Base-by-base conservation (phyloP, 2,888 invertebrate species). In the Caenorhabditis zanzibari region DNA sequence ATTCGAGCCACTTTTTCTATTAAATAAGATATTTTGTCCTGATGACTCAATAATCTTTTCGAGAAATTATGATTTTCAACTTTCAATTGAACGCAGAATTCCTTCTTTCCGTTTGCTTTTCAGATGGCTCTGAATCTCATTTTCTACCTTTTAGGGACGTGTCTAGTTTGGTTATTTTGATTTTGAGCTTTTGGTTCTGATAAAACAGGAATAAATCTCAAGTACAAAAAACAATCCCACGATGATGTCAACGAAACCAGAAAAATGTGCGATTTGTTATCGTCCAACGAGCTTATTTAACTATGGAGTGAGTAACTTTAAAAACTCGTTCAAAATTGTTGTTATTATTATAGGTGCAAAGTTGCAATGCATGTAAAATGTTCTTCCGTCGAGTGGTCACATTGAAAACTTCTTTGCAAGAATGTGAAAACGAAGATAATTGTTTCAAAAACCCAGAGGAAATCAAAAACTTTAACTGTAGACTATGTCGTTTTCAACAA, bases 291-390 rank as follows among this genome's bases (percentile, higher is more conserved):
- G 6, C 3, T 26, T 26, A 10, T 54, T 54, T 26, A 54, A 54
- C 14, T 54, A 54, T 54, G 54, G 54, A 14, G 54, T 54, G 24
- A 54, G 26, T 54, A 4, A 0, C 10, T 49, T 22, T 22, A 19
- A 49, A 54, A 26, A 14, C 26, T 0, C n/a, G n/a, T n/a, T n/a
- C 14, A 14, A 24, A 26, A 19, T 0, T 19, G 4, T 47, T 47
- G 19, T 26, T 54, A n/a, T n/a, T n/a, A n/a, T n/a, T n/a, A n/a
- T n/a, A 54, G 54, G 54, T 26, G 0, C 26, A 24, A 14, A 22
- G 54, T 26, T 54, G 54, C 54, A 54, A 54, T 12, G 54, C 54
- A 12, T 54, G 54, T 14, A 54, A 54, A 26, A 54, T 54, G 54
- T 54, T 54, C 19, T 54, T 54, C 54, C 54, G 54, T 26, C 54